Base-by-base conservation (phyloP, 2,797 vertebrate species). In the Cygnus olor region DNA sequence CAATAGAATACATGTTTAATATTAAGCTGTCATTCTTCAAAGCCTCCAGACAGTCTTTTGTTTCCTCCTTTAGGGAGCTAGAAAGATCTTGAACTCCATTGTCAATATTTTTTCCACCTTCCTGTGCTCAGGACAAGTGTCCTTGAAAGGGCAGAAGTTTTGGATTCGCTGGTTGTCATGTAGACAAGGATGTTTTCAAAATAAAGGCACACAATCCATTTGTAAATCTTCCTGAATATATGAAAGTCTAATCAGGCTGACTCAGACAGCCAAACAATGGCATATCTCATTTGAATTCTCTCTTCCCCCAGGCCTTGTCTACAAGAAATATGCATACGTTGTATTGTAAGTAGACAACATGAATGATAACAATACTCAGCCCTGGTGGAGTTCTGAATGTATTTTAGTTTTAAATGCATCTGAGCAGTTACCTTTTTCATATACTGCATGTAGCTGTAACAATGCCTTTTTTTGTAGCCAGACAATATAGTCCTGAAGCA, bases 231-330 rank as follows among this genome's bases (percentile, higher is more conserved):
- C 57, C 45, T 57, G 93, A 92, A 92, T 86, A 73, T 83, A 81
- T 94, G 95, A 95, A 96, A 96, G 90, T 92, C 76, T 96, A 93
- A 97, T 96, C 95, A 96, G 96, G 61, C 78, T 91, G 91, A 80
- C 49, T 89, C 81, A 94, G 93, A 72, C 72, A 79, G 79, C 69
- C 76, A 34, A 94, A 78, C 70, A 89, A 56, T 32, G 12, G 73
- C 22, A 30, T 40, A 66, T 82, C 90, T 96, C 69, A 92, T 92
- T 92, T 79, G 76, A 94, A 93, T 95, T 95, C 89, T 79, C 47
- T 94, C 65, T 96, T 96, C 64, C 87, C 79, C 70, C 51, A 85
- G 94, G 93, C 85, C 91, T 92, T 91, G 90, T 93, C 94, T 88
- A 86, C 85, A 74, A 93, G 93, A 95, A 91, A 89, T 89, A 85